Evolutionary conservation across 2,888 invertebrate genomes (phyloP).

Genomic region (Himalopsyche anomala): DNA sequence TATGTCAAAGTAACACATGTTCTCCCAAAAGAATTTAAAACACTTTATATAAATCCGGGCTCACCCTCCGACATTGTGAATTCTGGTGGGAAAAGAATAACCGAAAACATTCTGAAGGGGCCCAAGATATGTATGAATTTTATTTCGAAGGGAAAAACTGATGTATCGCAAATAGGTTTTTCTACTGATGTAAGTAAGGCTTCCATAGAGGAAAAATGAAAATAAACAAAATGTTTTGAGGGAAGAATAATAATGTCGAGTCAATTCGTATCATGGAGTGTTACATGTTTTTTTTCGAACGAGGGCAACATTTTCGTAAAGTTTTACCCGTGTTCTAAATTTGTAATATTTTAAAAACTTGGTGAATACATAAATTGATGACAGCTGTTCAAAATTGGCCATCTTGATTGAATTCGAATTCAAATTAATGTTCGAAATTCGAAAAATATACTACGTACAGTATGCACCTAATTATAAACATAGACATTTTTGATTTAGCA

Average conservation of each 20-base stretch:
- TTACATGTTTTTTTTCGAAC: neutral
- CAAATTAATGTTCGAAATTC: too few relatives aligned
- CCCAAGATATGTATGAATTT: slow-evolving; percentile 51
- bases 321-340: neutral
- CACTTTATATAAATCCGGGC: slow-evolving; percentile 71
- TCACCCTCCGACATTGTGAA: slow-evolving; percentile 69
- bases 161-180: slow-evolving; percentile 47
- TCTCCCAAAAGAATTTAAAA: slow-evolving; percentile 72
- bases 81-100: slow-evolving; percentile 64
- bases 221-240: slow-evolving; percentile 45
- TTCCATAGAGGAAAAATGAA: slow-evolving; percentile 11
- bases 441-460: too few relatives aligned
- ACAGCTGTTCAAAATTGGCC: too few relatives aligned
- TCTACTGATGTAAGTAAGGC: slow-evolving; percentile 39
- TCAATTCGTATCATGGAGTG: slow-evolving; percentile 33
- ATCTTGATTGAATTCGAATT: too few relatives aligned
- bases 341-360: neutral
- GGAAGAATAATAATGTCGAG: slow-evolving; percentile 6
- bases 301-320: slow-evolving; percentile 24
- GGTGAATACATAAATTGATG: too few relatives aligned
- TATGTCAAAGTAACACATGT: slow-evolving; percentile 66
- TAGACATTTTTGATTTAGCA: too few relatives aligned
- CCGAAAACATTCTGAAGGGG: slow-evolving; percentile 46
- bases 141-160: slow-evolving; percentile 50
- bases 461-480: too few relatives aligned